A percentile compares a stretch with the other conserved stretches of the same genome.
phyloP scores from a whole-genome alignment of 1,140 invertebrate species.

The Teleogryllus occipitalis region DNA sequence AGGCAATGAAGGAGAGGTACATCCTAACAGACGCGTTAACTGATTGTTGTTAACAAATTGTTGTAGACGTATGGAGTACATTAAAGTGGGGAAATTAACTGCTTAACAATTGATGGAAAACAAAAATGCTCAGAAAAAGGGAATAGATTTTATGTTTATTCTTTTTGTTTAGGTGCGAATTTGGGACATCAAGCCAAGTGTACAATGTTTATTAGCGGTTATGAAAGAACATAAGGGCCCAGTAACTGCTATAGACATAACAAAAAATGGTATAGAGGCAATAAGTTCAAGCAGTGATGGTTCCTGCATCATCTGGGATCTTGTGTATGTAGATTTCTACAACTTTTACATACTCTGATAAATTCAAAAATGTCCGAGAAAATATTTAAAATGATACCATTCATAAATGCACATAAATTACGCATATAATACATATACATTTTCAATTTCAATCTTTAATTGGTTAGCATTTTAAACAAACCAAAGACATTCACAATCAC shows the following conservation, averaged over 20 bases:
- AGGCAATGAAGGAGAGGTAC: slow-evolving; percentile 76
- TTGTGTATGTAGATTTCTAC: slow-evolving; percentile 43
- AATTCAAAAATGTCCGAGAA: neutral
- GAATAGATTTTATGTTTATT: neutral
- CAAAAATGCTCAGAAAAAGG: too few relatives aligned
- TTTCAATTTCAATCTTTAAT: too few relatives aligned
- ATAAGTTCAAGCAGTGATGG: slow-evolving; percentile 83
- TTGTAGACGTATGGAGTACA: too few relatives aligned
- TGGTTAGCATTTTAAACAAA: too few relatives aligned
- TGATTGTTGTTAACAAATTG: too few relatives aligned
- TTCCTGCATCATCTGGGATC: slow-evolving; percentile 85
- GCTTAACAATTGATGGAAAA: too few relatives aligned
- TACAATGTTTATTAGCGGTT: slow-evolving; percentile 54
- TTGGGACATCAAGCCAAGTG: slow-evolving; percentile 58
- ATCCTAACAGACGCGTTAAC: slow-evolving; percentile 8
- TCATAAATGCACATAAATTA: too few relatives aligned
- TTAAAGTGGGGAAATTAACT: too few relatives aligned
- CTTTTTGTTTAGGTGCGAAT: slow-evolving; percentile 50
- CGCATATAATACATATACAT: too few relatives aligned
- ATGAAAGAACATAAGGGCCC: slow-evolving; percentile 85
- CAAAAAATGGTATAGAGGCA: slow-evolving; percentile 63
- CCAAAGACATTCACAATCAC: too few relatives aligned
- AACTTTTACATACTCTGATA: neutral
- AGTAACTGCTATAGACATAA: slow-evolving; percentile 72
- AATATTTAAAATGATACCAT: neutral